Evolutionary conservation across 2,888 invertebrate species (phyloP), one percentile per base, ranked within the genome.

Genomic region (Drosophila pegasa): DNA sequence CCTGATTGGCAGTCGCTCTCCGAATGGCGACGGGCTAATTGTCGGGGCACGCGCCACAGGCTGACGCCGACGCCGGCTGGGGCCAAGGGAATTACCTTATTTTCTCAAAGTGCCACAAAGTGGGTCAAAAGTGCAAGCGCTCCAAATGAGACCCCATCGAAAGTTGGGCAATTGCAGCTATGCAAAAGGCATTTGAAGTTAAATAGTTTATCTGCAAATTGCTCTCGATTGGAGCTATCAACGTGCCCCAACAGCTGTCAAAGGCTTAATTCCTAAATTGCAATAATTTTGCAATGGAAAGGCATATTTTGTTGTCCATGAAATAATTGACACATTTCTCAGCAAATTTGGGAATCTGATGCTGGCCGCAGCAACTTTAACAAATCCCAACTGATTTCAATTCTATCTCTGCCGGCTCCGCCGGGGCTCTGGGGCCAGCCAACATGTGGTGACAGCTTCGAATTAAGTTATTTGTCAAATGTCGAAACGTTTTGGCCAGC

Each of bases 391-490:
- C 55, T 56, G 78, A 64, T 41, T 61, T n/a, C 10, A 37, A 9
- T 9, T n/a, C 12, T 10, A 38, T n/a, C 12, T 20, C 5, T 31
- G 20, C 20, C 40, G 10, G 69, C 66, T n/a, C n/a, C n/a, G n/a
- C n/a, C n/a, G n/a, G n/a, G n/a, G n/a, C n/a, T n/a, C n/a, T n/a
- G n/a, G n/a, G n/a, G n/a, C 20, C 40, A 14, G 69, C 66, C 71
- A 78, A 83, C 78, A 86, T 87, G 84, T 80, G 86, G 87, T 79
- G 84, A 80, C 86, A 88, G 61, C 75, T 64, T 57, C 63, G 84
- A 87, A 86, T 86, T 87, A 87, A 86, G 80, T 88, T 86, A 87
- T 87, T 88, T 86, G 84, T 77, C 87, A 88, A 87, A 78, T 72
- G 88, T 76, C 77, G 84, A 66, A 77, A 72, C 64, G 54, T 66